Evolutionary conservation across 30 jellyfish, hydroid and myxozoan species (phyloP).

Genomic region (Aurelia aurita): DNA sequence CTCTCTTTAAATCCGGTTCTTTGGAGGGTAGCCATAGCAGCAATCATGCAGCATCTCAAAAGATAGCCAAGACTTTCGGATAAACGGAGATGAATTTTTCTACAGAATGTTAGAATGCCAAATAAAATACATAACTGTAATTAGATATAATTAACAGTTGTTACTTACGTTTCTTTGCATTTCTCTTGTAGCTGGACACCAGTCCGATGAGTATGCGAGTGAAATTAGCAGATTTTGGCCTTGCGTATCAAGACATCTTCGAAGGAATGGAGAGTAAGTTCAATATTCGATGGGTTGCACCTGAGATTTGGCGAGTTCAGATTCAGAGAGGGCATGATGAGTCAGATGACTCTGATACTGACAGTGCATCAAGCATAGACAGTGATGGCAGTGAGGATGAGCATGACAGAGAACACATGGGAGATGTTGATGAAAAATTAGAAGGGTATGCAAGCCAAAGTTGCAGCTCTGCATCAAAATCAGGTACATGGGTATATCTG

Average conservation of each 20-base stretch:
- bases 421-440: not conserved
- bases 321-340: not conserved
- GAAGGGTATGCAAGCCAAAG: conserved; percentile 9
- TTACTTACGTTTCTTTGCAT: no score
- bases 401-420: not conserved
- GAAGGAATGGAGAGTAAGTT: conserved; percentile 66
- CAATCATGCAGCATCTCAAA: no score
- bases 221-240: conserved; percentile 86
- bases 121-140: no score
- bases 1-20: no score
- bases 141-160: no score
- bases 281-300: conserved; percentile 85
- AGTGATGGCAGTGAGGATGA: conserved; percentile 14
- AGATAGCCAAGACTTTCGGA: no score
- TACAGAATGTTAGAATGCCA: no score
- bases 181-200: conserved; percentile 67
- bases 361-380: conserved; percentile 23
- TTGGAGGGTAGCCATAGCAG: no score
- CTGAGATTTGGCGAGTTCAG: conserved; percentile 66
- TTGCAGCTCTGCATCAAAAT: conserved; percentile 8
- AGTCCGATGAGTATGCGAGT: conserved; percentile 80
- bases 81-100: no score
- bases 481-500: not conserved
- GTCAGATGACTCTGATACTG: conserved; percentile 12
- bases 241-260: conserved; percentile 67